Percentiles rank a stretch among this genome's conserved stretches.
phyloP scores from a whole-genome alignment of 2,797 vertebrate genomes.

The Parauchenoglanis punctatus region DNA sequence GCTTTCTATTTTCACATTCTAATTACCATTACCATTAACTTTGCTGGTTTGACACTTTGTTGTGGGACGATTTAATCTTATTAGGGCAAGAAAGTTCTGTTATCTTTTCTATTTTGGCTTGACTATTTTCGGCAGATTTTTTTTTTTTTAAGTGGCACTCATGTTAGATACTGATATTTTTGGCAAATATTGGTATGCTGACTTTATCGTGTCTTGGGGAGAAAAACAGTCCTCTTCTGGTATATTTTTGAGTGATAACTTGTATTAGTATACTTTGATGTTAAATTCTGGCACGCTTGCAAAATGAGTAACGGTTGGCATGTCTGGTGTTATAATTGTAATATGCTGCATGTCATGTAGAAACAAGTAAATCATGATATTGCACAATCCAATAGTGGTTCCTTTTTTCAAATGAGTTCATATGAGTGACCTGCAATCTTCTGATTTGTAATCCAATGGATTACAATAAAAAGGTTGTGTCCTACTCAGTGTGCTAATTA shows the following conservation, averaged over 20 bases:
- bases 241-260: not conserved
- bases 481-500: not conserved
- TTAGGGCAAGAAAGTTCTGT: not conserved
- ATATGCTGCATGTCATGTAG: too few species aligned
- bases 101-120: not conserved
- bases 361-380: not conserved
- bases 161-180: not conserved
- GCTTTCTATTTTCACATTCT: not conserved
- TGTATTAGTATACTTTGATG: not conserved
- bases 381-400: not conserved
- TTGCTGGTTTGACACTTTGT: not conserved
- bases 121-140: not conserved
- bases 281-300: not conserved
- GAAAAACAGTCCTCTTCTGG: not conserved
- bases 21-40: not conserved
- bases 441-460: not conserved
- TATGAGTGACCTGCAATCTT: not conserved
- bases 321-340: not conserved
- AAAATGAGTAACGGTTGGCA: not conserved
- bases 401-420: not conserved
- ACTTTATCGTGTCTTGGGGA: not conserved
- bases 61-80: not conserved
- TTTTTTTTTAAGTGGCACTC: not conserved
- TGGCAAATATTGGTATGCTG: not conserved
- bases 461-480: not conserved